Conservation (phyloP, 2,888 invertebrate species). For the Argyra leucocephala region DNA sequence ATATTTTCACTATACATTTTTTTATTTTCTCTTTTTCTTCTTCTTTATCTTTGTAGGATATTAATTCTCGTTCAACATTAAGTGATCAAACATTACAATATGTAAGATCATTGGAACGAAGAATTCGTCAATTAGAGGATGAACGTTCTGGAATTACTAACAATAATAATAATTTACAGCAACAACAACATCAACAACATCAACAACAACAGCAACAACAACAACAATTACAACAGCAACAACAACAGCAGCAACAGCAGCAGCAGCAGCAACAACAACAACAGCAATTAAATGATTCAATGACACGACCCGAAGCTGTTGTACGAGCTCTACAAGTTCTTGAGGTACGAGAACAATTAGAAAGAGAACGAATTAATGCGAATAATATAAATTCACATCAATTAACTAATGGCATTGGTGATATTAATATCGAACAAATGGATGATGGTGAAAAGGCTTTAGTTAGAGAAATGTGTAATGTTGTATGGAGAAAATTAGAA, state of each 20-base stretch:
- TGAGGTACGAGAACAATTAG: constrained; percentile 79
- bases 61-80: constrained; percentile 31
- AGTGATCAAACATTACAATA: constrained; percentile 87
- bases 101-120: constrained; percentile 78
- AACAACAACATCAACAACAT: constrained; percentile 23
- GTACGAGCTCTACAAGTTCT: constrained; percentile 86
- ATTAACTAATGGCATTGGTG: constrained; percentile 24
- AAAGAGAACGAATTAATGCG: constrained; percentile 52
- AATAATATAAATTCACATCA: constrained; percentile 26
- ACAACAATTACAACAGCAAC: constrained; percentile 13
- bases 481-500: constrained; percentile 84
- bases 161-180: constrained; percentile 16
- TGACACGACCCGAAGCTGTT: constrained; percentile 78
- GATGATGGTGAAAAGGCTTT: constrained; percentile 86
- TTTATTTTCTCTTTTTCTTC: too few relatives aligned
- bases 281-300: constrained; percentile 33
- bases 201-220: constrained; percentile 24
- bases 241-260: constrained; percentile 24
- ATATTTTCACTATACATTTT: not conserved
- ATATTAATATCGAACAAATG: constrained; percentile 48
- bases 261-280: constrained; percentile 27
- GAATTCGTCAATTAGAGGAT: constrained; percentile 74
- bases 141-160: constrained; percentile 49
- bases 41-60: constrained; percentile 26
- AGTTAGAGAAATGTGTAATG: constrained; percentile 92